phyloP scores from a whole-genome alignment of 2,797 vertebrate genomes.

The Sebastiscus albofasciatus region DNA sequence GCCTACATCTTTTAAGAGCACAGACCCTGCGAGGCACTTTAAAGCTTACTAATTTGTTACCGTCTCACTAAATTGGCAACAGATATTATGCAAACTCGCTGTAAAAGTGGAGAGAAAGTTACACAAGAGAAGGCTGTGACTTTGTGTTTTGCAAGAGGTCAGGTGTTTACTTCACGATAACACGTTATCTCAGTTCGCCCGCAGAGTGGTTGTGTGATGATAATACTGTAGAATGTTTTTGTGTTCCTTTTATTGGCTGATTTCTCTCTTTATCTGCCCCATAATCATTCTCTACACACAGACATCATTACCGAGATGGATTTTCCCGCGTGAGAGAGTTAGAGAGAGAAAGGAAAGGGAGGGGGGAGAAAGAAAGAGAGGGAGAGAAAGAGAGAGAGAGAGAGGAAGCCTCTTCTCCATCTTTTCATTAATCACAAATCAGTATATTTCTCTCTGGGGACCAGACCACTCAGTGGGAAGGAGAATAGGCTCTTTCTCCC shows the following conservation, averaged over 20 bases:
- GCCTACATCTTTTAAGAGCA: background rate
- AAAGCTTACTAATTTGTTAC: background rate
- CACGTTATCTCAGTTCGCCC: slow-evolving; percentile 36
- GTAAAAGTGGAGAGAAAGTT: slow-evolving; percentile 20
- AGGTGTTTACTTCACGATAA: slow-evolving; percentile 52
- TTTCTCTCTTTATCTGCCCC: slow-evolving; percentile 57
- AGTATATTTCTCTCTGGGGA: slow-evolving; percentile 73
- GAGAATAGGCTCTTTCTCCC: slow-evolving; percentile 49
- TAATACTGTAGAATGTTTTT: slow-evolving; percentile 47
- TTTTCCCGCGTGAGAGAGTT: slow-evolving; percentile 47
- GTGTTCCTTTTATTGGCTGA: slow-evolving; percentile 46
- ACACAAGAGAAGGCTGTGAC: slow-evolving; percentile 6
- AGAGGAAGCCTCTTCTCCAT: slow-evolving; percentile 60
- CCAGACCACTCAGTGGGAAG: slow-evolving; percentile 59
- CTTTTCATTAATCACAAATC: slow-evolving; percentile 82
- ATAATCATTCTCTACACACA: slow-evolving; percentile 60
- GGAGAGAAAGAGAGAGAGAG: background rate
- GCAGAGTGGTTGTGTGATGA: slow-evolving; percentile 35
- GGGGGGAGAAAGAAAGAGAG: background rate
- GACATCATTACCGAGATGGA: slow-evolving; percentile 68
- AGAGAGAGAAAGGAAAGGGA: slow-evolving; percentile 9
- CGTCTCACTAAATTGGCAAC: background rate
- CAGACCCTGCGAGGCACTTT: background rate
- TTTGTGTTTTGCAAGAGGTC: slow-evolving; percentile 31
- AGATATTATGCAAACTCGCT: background rate